Percentiles rank a stretch among this genome's conserved stretches.
These are phyloP conservation scores for Alectoris magna DNA, from an alignment of 2,797 vertebrate species.

Conservation along the genomic window DNA sequence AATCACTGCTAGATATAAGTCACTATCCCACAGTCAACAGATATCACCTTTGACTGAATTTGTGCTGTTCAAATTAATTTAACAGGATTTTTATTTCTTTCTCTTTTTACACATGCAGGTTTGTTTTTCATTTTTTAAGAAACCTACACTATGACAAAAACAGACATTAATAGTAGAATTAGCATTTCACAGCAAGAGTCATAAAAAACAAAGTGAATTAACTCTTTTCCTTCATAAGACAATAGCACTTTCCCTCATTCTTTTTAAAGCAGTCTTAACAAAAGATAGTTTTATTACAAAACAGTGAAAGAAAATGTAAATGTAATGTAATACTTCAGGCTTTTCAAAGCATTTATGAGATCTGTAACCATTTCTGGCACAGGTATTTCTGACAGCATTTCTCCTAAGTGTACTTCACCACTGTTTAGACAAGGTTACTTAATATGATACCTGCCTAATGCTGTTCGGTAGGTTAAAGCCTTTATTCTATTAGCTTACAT, in stretches of 20 bases:
- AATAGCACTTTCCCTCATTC: neutral
- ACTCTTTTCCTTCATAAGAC: neutral
- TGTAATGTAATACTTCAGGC: neutral
- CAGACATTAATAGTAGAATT: neutral
- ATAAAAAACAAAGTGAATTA: neutral
- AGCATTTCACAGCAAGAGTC: neutral
- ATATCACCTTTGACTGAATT: neutral
- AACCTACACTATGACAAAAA: too few species aligned
- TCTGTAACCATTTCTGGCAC: neutral
- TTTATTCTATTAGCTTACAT: neutral
- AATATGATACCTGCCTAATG: neutral
- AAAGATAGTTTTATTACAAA: neutral
- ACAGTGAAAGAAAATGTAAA: neutral
- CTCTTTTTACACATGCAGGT: neutral
- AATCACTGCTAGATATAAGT: neutral
- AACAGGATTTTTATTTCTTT: neutral
- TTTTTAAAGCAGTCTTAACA: neutral
- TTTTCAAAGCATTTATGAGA: constrained; percentile 10
- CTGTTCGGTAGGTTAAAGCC: neutral
- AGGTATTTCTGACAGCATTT: neutral
- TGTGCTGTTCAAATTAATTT: neutral
- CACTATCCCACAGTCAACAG: fast-evolving
- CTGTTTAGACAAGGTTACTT: constrained; percentile 18
- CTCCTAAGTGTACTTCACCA: neutral
- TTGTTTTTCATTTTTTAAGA: neutral